Conservation (phyloP, 2,888 invertebrate genomes). For the Harpalus rubripes region DNA sequence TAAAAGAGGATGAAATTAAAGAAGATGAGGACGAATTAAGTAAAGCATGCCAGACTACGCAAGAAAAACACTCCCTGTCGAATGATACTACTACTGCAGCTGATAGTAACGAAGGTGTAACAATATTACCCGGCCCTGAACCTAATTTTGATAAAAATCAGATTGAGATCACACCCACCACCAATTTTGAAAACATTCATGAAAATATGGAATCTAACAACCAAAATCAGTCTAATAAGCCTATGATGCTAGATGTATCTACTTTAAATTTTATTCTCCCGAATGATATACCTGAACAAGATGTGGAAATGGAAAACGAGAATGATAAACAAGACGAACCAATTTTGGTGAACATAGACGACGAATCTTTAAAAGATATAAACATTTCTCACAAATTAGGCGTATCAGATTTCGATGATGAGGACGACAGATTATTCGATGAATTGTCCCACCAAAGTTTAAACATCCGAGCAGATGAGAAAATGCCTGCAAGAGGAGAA, state of each 20-base stretch:
- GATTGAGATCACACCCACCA: background rate
- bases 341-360: conserved; percentile 72
- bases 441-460: conserved; percentile 78
- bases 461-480: conserved; percentile 91
- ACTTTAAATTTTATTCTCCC: conserved; percentile 73
- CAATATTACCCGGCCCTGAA: background rate
- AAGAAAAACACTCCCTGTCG: conserved; percentile 6
- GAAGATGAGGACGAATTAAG: conserved; percentile 73
- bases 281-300: conserved; percentile 70
- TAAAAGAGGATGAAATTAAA: conserved; percentile 77
- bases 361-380: conserved; percentile 66
- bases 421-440: conserved; percentile 55
- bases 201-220: background rate
- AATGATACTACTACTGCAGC: background rate
- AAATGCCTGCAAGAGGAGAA: conserved; percentile 93
- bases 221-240: background rate
- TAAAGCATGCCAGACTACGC: conserved; percentile 76
- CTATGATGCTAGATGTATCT: background rate
- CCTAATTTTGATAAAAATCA: conserved; percentile 3
- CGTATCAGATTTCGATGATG: conserved; percentile 64
- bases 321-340: conserved; percentile 69
- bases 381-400: conserved; percentile 73
- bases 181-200: conserved; percentile 11
- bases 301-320: background rate
- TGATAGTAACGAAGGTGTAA: background rate